Evolutionary conservation across 64 coral and sea anemone species (phyloP), one percentile per base, ranked within the genome.

Genomic region (Actinia tenebrosa): DNA sequence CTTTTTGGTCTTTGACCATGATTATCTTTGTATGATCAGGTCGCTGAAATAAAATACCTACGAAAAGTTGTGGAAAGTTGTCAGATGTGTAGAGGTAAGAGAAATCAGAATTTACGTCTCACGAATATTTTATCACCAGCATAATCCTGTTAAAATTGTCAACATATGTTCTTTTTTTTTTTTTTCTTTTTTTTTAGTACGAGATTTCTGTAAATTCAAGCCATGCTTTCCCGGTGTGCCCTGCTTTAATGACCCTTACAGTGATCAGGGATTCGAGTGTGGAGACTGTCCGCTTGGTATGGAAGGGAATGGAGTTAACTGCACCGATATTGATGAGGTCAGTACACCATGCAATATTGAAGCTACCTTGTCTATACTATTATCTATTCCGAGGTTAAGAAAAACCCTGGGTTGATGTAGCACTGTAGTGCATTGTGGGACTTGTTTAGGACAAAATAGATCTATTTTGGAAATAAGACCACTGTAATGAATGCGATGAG

Each of bases 201-300:
- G 90, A 27, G 92, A 94, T 27, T 98, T 92, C 87, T 98, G 96
- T 53, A 92, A 89, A 8, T 89, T 98, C 43, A 98, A 94, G 82
- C 96, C 96, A 2, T 98, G 96, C 16, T 98, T 88, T 85, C 93
- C 89, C 27, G 92, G 89, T 1, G 96, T 98, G 0, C 90, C 93
- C 43, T 98, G 96, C 53, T 92, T 90, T 53, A 94, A 98, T 83
- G 90, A 94, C 56, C 96, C 96, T 22, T 47, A 56, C 20, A 91
- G 79, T 16, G 30, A 62, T 1, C 69, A 79, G 22, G 96, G 96
- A 25, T 98, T 94, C 54, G 87, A 90, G 27, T 98, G 96, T 82
- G 96, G 96, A 20, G 89, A 89, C 22, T 98, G 96, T 61, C 96
- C 96, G 0, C 88, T 98, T n/a, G 96, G 96, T 45, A 95, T 98